phyloP scores from a whole-genome alignment of 2,113 vertebrate genomes.

The Macrotus californicus region DNA sequence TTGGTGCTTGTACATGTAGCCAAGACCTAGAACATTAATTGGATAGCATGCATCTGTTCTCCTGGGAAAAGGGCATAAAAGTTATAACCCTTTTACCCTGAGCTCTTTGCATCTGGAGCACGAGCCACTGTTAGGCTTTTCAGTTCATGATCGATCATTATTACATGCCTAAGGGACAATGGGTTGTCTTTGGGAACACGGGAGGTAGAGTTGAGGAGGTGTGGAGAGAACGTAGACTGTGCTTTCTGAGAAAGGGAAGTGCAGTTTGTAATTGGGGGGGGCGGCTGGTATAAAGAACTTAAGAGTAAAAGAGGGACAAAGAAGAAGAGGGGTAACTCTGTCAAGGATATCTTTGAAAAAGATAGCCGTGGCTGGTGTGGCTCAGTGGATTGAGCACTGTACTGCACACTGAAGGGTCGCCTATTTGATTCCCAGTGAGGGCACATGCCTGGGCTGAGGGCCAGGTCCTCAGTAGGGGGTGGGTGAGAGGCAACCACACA shows the following conservation, averaged over 20 bases:
- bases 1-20: neutral
- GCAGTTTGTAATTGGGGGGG: neutral
- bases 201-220: neutral
- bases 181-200: neutral
- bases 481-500: too few relatives aligned
- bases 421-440: too few relatives aligned
- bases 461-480: too few relatives aligned
- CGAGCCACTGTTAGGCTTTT: conserved; percentile 50
- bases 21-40: conserved; percentile 40
- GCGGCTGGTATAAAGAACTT: neutral
- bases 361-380: neutral
- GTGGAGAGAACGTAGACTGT: neutral
- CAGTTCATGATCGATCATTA: conserved; percentile 41
- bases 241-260: neutral
- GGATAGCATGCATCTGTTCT: conserved; percentile 36
- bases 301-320: neutral
- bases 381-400: too few relatives aligned
- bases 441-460: too few relatives aligned
- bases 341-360: neutral
- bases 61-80: conserved; percentile 50
- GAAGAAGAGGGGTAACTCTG: neutral
- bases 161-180: neutral
- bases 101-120: conserved; percentile 62
- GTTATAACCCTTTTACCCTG: conserved; percentile 45
- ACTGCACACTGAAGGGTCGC: too few relatives aligned